A percentile compares a stretch with the other conserved stretches of the same genome.
These are phyloP conservation scores for Pseudomyrmex flavicornis DNA, from an alignment of 1,140 invertebrate species.

Conservation along the genomic window DNA sequence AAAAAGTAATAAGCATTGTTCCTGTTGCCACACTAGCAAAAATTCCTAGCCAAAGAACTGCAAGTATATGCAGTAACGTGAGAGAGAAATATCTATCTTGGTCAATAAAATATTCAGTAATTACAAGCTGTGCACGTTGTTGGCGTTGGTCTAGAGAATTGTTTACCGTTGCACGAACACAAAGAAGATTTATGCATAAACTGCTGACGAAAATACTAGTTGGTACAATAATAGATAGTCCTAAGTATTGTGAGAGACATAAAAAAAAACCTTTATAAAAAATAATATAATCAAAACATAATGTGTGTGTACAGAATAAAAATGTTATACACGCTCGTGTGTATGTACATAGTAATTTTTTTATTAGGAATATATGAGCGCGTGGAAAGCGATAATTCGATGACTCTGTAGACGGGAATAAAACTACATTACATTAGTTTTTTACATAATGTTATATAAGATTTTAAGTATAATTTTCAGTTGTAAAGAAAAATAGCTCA, in stretches of 20 bases:
- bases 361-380: too few species aligned
- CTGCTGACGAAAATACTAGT: not conserved
- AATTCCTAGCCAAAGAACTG: not conserved
- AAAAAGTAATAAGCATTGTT: not conserved
- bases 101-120: conserved; percentile 1
- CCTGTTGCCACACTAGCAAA: not conserved
- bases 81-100: not conserved
- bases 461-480: too few species aligned
- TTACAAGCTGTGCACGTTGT: not conserved
- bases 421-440: too few species aligned
- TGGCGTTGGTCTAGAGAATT: not conserved
- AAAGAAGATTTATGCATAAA: not conserved
- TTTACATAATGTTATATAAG: too few species aligned
- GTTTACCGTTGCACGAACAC: not conserved
- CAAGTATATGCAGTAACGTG: not conserved
- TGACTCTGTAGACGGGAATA: too few species aligned
- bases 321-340: too few species aligned
- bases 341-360: too few species aligned
- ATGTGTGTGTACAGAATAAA: too few species aligned
- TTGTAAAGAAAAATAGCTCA: too few species aligned
- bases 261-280: too few species aligned
- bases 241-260: not conserved
- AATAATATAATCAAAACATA: too few species aligned
- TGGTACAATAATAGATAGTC: not conserved
- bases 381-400: too few species aligned